Conservation (phyloP, 2,888 invertebrate species). For the Diogma glabrata region DNA sequence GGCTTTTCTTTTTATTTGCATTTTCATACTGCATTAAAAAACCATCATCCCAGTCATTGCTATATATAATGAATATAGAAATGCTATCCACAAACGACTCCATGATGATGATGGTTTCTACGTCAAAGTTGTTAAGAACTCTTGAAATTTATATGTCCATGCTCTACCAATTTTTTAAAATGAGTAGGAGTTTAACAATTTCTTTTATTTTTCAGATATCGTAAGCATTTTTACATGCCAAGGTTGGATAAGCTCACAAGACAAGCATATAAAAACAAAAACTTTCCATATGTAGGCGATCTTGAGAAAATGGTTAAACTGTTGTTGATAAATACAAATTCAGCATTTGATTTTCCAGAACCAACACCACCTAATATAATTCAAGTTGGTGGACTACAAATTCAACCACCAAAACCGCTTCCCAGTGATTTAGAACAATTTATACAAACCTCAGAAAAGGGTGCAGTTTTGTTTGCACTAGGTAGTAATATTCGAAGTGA, state of each 20-base stretch:
- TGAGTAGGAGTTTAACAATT: too few species aligned
- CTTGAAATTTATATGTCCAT: too few species aligned
- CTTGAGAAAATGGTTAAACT: constrained; percentile 22
- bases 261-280: constrained; percentile 14
- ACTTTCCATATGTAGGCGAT: constrained; percentile 20
- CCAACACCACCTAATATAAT: constrained; percentile 31
- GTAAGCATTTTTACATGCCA: constrained; percentile 18
- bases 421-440: constrained; percentile 21
- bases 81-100: too few species aligned
- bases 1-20: too few species aligned
- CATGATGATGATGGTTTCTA: too few species aligned
- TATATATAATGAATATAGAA: too few species aligned
- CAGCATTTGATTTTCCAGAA: constrained; percentile 26
- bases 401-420: constrained; percentile 23
- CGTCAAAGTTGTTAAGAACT: too few species aligned
- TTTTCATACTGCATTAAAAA: too few species aligned
- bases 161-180: too few species aligned
- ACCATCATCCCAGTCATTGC: too few species aligned
- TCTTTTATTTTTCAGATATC: constrained; percentile 18
- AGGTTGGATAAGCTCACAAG: constrained; percentile 20
- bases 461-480: constrained; percentile 30
- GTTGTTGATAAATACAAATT: constrained; percentile 29
- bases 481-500: constrained; percentile 26
- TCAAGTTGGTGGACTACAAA: constrained; percentile 33
- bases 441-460: constrained; percentile 24